Percentiles rank a stretch among this genome's conserved stretches.
Evolutionary conservation across 2,888 invertebrate species (phyloP).

Genomic region (Leptopilina drosophilae): DNA sequence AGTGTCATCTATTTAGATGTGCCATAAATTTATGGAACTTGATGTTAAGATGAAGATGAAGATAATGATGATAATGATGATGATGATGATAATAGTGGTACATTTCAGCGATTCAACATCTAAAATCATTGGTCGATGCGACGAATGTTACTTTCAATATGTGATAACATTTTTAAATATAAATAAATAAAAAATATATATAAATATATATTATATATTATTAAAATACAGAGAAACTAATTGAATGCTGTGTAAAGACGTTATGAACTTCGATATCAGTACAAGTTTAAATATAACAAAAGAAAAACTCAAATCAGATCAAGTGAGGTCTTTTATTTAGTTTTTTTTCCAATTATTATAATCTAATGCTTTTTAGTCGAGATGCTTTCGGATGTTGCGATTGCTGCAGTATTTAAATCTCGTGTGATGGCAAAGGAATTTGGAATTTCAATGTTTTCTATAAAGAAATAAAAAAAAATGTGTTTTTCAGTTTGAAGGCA

Average conservation of each 20-base stretch:
- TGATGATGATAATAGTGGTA: constrained; percentile 46
- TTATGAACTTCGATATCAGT: constrained; percentile 38
- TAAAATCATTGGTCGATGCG: constrained; percentile 38
- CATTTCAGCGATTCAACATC: constrained; percentile 50
- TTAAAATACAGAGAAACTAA: constrained; percentile 22
- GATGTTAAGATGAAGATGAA: constrained; percentile 52
- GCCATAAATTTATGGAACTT: constrained; percentile 63
- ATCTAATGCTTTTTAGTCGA: constrained; percentile 33
- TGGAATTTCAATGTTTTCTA: constrained; percentile 34
- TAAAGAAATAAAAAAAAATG: not conserved
- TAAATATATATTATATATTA: constrained; percentile 10
- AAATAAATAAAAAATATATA: constrained; percentile 26
- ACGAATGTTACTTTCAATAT: constrained; percentile 37
- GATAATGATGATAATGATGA: constrained; percentile 40
- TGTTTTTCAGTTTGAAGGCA: constrained; percentile 34
- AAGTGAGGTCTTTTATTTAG: constrained; percentile 4
- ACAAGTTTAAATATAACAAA: constrained; percentile 32
- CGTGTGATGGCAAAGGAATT: constrained; percentile 7
- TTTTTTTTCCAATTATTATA: constrained; percentile 30
- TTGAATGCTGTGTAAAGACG: constrained; percentile 36
- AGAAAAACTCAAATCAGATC: constrained; percentile 3
- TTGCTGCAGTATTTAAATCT: constrained; percentile 38
- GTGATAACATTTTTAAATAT: constrained; percentile 38
- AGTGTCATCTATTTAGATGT: constrained; percentile 59
- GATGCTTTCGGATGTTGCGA: constrained; percentile 40